Conservation (phyloP, 2,797 vertebrate species). For the Clarias pachynema region DNA sequence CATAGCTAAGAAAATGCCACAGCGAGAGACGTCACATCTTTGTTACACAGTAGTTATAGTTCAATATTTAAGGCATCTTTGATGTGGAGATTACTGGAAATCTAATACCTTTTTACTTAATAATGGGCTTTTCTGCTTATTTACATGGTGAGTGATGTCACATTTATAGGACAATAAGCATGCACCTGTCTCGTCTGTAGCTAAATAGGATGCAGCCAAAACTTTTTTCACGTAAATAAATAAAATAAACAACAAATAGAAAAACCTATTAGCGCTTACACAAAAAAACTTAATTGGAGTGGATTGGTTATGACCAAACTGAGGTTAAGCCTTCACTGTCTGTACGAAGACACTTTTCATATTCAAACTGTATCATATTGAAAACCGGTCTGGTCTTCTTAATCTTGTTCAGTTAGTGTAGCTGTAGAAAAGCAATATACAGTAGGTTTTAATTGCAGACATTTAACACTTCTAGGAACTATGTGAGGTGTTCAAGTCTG, state of each 20-base stretch:
- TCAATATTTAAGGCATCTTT: neutral
- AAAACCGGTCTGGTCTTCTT: neutral
- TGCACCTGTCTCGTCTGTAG: neutral
- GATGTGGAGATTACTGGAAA: neutral
- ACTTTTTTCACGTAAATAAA: neutral
- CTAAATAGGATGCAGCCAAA: neutral
- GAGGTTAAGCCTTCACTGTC: neutral
- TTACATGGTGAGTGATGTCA: neutral
- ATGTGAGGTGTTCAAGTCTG: too few relatives aligned
- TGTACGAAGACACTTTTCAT: neutral
- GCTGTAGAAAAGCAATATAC: neutral
- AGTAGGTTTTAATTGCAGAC: neutral
- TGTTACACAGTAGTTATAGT: neutral
- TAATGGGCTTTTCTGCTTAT: neutral
- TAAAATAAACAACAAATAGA: neutral
- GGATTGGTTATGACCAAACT: neutral
- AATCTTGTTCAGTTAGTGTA: neutral
- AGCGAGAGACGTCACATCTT: neutral
- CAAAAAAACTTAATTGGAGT: neutral
- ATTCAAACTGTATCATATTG: neutral
- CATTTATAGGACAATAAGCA: neutral
- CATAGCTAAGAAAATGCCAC: neutral
- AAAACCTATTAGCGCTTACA: neutral
- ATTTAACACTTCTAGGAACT: neutral
- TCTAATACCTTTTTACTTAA: neutral